Conservation (phyloP, 1,140 invertebrate species). For the Centruroides sculpturatus region DNA sequence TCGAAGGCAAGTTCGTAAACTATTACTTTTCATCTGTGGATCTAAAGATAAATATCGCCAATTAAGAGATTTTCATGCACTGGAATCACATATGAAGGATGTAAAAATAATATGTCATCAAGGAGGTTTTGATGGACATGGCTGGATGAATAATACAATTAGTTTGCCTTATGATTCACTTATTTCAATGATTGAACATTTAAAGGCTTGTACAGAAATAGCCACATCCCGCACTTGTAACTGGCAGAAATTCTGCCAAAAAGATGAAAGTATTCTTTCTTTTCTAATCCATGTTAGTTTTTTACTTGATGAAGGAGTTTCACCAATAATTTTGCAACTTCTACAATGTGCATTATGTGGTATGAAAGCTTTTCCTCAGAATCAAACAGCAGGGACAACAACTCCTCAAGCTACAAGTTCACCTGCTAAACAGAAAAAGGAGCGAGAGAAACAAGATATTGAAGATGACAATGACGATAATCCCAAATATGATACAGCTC, state of each 20-base stretch:
- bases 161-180: slow-evolving; percentile 71
- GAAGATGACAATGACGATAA: slow-evolving; percentile 26
- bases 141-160: slow-evolving; percentile 24
- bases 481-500: slow-evolving; percentile 45
- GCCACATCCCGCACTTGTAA: slow-evolving; percentile 78
- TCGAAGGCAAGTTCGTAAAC: slow-evolving; percentile 59
- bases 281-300: slow-evolving; percentile 66
- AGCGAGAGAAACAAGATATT: slow-evolving; percentile 20
- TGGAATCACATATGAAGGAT: slow-evolving; percentile 31
- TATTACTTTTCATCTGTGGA: slow-evolving; percentile 83
- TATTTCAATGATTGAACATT: slow-evolving; percentile 82
- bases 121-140: slow-evolving; percentile 37
- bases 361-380: slow-evolving; percentile 18
- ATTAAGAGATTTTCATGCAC: slow-evolving; percentile 76
- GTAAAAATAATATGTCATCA: slow-evolving; percentile 40
- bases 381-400: slow-evolving; percentile 11
- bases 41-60: slow-evolving; percentile 92
- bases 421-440: slow-evolving; percentile 26
- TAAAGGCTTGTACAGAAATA: slow-evolving; percentile 87
- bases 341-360: slow-evolving; percentile 70
- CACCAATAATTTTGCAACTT: slow-evolving; percentile 75
- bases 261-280: slow-evolving; percentile 48
- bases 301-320: slow-evolving; percentile 81
- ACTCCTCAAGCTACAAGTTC: slow-evolving; percentile 13
- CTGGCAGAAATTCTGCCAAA: slow-evolving; percentile 84